Conservation (phyloP, 2,888 invertebrate species). For the Drosophila seclusa region DNA sequence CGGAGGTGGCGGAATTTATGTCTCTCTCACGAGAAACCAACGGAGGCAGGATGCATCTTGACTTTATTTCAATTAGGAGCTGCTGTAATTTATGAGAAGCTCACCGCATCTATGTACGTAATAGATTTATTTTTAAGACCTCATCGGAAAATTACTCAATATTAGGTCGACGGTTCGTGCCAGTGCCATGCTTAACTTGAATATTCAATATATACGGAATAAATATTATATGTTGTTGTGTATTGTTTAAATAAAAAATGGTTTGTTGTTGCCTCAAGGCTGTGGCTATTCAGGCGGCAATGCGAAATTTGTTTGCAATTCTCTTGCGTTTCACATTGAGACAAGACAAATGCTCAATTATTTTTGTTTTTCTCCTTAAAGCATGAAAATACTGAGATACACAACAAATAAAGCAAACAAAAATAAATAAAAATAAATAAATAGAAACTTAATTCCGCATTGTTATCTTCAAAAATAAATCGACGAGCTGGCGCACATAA, state of each 20-base stretch:
- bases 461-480: constrained; percentile 18
- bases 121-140: constrained; percentile 68
- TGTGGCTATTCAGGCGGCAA: constrained; percentile 67
- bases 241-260: constrained; percentile 41
- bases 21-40: constrained; percentile 43
- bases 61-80: constrained; percentile 75
- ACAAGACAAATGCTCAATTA: constrained; percentile 53
- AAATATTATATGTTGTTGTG: constrained; percentile 22
- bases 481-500: not conserved
- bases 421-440: constrained; percentile 26
- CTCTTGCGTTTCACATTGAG: constrained; percentile 40
- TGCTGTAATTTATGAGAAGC: constrained; percentile 66
- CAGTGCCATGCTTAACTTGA: constrained; percentile 34
- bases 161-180: constrained; percentile 47
- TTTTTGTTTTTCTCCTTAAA: constrained; percentile 32
- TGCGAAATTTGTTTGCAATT: constrained; percentile 66
- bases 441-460: constrained; percentile 39
- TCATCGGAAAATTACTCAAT: constrained; percentile 71
- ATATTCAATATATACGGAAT: constrained; percentile 36
- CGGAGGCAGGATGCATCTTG: constrained; percentile 57
- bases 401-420: constrained; percentile 23
- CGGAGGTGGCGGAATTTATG: constrained; percentile 72
- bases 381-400: constrained; percentile 24
- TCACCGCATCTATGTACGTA: constrained; percentile 40
- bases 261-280: constrained; percentile 60